These are phyloP conservation scores for Yponomeuta sedellus DNA, from an alignment of 2,888 invertebrate species.

Conservation along the genomic window DNA sequence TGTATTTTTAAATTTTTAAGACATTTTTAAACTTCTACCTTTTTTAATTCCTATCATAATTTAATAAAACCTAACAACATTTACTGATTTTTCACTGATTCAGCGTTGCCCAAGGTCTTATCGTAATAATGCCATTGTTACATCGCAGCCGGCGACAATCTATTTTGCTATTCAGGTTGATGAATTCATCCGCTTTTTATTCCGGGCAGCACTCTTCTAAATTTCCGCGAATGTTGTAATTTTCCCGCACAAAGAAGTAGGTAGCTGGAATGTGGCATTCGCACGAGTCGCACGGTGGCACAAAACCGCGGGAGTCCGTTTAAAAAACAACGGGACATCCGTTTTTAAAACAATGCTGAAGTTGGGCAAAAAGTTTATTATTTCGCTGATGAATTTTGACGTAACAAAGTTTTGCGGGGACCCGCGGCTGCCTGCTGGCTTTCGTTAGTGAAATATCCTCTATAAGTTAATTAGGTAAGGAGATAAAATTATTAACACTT, in stretches of 20 bases:
- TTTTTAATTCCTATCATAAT: too few species aligned
- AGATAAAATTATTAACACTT: background rate
- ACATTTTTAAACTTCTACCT: too few species aligned
- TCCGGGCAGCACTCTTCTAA: background rate
- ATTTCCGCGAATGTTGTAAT: background rate
- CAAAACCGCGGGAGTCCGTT: constrained; percentile 38
- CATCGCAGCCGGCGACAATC: background rate
- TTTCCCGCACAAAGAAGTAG: background rate
- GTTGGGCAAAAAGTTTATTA: constrained; percentile 38
- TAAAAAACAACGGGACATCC: constrained; percentile 55
- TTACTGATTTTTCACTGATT: too few species aligned
- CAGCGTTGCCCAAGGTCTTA: too few species aligned
- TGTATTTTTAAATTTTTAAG: too few species aligned
- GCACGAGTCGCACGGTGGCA: constrained; percentile 20
- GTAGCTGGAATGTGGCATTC: background rate
- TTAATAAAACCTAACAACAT: too few species aligned
- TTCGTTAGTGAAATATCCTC: background rate
- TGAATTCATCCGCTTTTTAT: background rate
- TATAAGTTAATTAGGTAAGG: background rate
- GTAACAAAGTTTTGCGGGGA: constrained; percentile 1
- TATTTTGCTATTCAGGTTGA: background rate
- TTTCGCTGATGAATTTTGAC: constrained; percentile 45
- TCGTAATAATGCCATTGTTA: background rate
- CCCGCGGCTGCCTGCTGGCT: background rate
- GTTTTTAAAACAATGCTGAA: constrained; percentile 50